A percentile compares a stretch with the other conserved stretches of the same genome.
Conservation (phyloP, 1,140 invertebrate species). For the Trinorchestia longiramus region DNA sequence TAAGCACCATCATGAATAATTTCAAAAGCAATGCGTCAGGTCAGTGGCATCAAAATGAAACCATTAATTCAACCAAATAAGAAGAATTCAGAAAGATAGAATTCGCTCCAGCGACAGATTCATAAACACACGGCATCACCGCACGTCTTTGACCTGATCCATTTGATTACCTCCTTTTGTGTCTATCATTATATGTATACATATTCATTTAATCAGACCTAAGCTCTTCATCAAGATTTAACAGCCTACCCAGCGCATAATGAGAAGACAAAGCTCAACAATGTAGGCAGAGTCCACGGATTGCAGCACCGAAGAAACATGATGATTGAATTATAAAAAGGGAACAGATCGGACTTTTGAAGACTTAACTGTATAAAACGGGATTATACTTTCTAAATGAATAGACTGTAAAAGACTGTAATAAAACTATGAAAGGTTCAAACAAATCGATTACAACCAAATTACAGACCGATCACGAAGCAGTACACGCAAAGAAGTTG, state of each 20-base stretch:
- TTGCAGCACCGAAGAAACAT: background rate
- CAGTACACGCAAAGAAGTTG: too few species aligned
- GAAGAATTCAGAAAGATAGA: background rate
- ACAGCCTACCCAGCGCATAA: background rate
- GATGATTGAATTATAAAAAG: background rate
- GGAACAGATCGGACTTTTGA: too few species aligned
- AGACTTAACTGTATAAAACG: too few species aligned
- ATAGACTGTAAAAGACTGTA: too few species aligned
- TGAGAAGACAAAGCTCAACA: background rate
- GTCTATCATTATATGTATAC: background rate
- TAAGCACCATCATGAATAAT: background rate
- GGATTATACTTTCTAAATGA: too few species aligned
- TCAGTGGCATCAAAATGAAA: background rate
- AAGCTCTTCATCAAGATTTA: background rate
- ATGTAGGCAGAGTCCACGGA: background rate
- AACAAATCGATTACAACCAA: too few species aligned
- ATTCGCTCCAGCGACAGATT: background rate
- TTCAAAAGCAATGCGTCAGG: background rate
- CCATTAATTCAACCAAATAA: background rate
- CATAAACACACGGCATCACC: background rate
- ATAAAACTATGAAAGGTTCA: too few species aligned
- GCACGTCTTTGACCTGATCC: background rate
- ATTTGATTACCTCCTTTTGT: background rate
- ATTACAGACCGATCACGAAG: too few species aligned
- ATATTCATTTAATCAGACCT: background rate